A percentile compares a stretch with the other conserved stretches of the same genome.
These are phyloP conservation scores for Melinaea menophilus DNA, from an alignment of 2,888 invertebrate genomes.

Conservation along the genomic window DNA sequence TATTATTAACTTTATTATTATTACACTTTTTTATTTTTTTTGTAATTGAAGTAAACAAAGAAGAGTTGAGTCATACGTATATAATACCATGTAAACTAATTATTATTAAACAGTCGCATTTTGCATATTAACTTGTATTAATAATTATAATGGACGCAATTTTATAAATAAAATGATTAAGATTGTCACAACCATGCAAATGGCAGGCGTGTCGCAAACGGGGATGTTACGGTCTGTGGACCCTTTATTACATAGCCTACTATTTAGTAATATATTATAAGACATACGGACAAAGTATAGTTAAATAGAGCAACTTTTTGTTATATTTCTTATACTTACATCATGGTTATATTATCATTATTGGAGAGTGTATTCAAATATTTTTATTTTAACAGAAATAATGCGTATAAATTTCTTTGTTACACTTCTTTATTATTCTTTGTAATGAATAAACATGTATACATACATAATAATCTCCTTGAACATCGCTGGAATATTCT, in stretches of 20 bases:
- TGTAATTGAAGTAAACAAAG: too few species aligned
- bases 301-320: neutral
- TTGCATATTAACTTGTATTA: too few species aligned
- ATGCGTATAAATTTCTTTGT: too few species aligned
- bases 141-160: slow-evolving; percentile 3
- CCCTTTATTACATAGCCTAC: slow-evolving; percentile 15
- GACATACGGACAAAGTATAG: neutral
- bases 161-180: slow-evolving; percentile 11
- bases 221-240: slow-evolving; percentile 33
- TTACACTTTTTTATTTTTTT: too few species aligned
- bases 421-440: too few species aligned
- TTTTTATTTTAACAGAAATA: too few species aligned
- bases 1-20: too few species aligned
- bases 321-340: neutral
- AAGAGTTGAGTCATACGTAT: too few species aligned
- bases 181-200: slow-evolving; percentile 20
- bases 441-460: neutral
- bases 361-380: neutral
- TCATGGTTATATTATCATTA: neutral
- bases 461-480: slow-evolving; percentile 66
- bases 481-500: slow-evolving; percentile 37
- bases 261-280: slow-evolving; percentile 21
- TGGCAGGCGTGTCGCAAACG: slow-evolving; percentile 30
- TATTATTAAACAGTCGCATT: too few species aligned
- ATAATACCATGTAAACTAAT: too few species aligned